Conservation (phyloP, 2,113 vertebrate genomes). For the Eulemur rufifrons region DNA sequence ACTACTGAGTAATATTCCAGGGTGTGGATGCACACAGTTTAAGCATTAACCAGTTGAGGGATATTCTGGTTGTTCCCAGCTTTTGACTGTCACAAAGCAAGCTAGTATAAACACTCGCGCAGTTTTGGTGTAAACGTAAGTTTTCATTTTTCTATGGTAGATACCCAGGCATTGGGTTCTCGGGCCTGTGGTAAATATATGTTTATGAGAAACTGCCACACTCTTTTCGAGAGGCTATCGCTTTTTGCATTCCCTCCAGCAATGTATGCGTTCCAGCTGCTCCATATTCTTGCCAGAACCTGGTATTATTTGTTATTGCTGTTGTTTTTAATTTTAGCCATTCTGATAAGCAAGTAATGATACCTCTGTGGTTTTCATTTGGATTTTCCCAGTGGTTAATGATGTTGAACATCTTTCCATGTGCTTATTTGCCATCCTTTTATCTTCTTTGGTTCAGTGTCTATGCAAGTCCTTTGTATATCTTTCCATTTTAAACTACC, state of each 20-base stretch:
- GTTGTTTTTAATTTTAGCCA: neutral
- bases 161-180: neutral
- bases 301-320: neutral
- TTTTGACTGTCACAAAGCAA: neutral
- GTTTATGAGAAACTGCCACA: neutral
- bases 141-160: neutral
- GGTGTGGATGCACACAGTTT: too few species aligned
- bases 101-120: neutral
- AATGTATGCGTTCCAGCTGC: neutral
- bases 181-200: neutral
- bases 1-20: neutral
- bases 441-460: neutral
- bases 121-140: neutral
- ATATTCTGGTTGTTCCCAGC: neutral
- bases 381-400: accelerated
- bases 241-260: neutral
- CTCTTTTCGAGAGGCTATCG: neutral
- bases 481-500: neutral
- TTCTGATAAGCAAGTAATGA: neutral
- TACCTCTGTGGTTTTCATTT: neutral
- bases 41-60: neutral
- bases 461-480: neutral
- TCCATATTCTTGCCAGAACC: neutral
- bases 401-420: neutral
- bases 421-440: neutral